Evolutionary conservation across 2,888 invertebrate genomes (phyloP).

Genomic region (Dyspetes luteomarginatus): DNA sequence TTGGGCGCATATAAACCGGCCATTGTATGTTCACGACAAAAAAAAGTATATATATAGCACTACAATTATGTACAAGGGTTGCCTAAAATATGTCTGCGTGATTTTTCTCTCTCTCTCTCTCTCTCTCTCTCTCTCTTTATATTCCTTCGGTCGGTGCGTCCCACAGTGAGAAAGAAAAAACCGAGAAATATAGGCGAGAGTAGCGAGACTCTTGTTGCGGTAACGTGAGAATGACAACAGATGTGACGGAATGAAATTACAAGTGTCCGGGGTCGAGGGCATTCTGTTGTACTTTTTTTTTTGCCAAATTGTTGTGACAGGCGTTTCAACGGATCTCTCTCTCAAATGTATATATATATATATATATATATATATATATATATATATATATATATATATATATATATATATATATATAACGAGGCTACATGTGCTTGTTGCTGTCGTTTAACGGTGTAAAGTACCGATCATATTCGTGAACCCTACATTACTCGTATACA

Average conservation of each 20-base stretch:
- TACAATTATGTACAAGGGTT: constrained; percentile 73
- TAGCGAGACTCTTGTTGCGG: constrained; percentile 66
- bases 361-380: constrained; percentile 15
- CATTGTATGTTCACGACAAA: constrained; percentile 63
- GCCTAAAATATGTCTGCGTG: constrained; percentile 72
- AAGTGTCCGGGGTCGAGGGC: constrained; percentile 71
- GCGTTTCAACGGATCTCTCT: constrained; percentile 70
- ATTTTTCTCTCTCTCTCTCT: constrained; percentile 67
- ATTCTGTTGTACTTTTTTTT: constrained; percentile 73
- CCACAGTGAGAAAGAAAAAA: constrained; percentile 41
- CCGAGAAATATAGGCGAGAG: constrained; percentile 60
- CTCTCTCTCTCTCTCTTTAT: constrained; percentile 30
- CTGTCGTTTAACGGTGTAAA: constrained; percentile 47
- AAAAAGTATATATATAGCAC: constrained; percentile 58
- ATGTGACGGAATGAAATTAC: constrained; percentile 80
- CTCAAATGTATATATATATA: constrained; percentile 23
- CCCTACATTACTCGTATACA: constrained; percentile 63
- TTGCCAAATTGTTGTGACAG: constrained; percentile 80
- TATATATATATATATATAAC: too few species aligned
- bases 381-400: too few species aligned
- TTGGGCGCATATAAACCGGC: constrained; percentile 48
- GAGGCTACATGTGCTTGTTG: constrained; percentile 1
- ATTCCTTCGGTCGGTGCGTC: constrained; percentile 33
- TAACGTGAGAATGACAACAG: constrained; percentile 82
- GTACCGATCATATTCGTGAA: constrained; percentile 54